These are phyloP conservation scores for Hymenochirus boettgeri DNA, from an alignment of 2,113 vertebrate species.

Conservation along the genomic window DNA sequence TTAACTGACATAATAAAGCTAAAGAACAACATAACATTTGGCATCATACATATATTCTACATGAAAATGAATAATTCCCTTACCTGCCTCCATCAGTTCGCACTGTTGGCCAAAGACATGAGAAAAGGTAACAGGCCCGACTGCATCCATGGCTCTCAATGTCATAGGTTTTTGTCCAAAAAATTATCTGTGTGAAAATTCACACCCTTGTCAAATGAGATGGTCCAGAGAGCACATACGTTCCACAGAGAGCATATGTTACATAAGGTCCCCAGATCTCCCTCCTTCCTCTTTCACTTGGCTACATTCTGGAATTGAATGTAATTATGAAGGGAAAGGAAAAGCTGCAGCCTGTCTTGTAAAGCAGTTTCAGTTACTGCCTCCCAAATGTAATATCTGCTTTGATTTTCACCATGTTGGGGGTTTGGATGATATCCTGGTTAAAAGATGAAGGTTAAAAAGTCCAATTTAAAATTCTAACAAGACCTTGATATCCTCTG, in stretches of 20 bases:
- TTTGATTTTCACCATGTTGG: not conserved
- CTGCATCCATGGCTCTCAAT: constrained; percentile 55
- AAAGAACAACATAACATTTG: too few species aligned
- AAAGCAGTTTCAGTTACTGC: not conserved
- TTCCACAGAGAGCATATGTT: fast-evolving
- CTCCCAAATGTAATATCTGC: constrained; percentile 2
- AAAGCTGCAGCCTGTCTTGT: constrained; percentile 21
- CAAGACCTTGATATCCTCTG: constrained; percentile 1
- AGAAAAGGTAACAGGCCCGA: constrained; percentile 63
- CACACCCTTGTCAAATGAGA: not conserved
- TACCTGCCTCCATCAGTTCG: constrained; percentile 75
- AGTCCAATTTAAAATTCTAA: constrained; percentile 22
- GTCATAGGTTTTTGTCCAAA: constrained; percentile 42
- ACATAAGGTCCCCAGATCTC: fast-evolving
- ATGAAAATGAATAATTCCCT: constrained; percentile 35
- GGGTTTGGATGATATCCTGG: fast-evolving
- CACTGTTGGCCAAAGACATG: constrained; percentile 70
- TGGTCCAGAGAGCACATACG: fast-evolving
- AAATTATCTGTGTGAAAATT: not conserved
- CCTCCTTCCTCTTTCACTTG: not conserved
- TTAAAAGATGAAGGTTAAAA: fast-evolving
- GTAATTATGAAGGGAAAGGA: constrained; percentile 15
- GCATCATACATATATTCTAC: too few species aligned
- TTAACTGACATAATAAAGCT: too few species aligned
- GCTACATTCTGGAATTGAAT: constrained; percentile 30